Evolutionary conservation across 2,113 vertebrate genomes (phyloP).

Genomic region (Macroglossus sobrinus): DNA sequence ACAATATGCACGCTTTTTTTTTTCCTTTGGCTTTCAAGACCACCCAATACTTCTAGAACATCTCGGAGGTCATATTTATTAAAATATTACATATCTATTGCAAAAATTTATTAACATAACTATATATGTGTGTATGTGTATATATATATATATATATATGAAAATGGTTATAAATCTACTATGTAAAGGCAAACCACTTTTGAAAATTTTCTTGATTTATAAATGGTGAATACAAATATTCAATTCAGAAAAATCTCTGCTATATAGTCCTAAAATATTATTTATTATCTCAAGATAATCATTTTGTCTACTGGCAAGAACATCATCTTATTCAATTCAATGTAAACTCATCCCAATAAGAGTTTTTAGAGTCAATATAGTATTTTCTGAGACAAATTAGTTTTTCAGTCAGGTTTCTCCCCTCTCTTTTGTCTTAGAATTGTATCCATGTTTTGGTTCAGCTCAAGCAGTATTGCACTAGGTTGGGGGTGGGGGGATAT

Average conservation of each 20-base stretch:
- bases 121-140: background rate
- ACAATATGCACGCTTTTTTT: background rate
- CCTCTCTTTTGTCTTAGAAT: background rate
- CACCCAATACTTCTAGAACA: background rate
- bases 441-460: background rate
- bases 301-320: background rate
- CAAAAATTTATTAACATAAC: background rate
- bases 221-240: background rate
- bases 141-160: too few species aligned
- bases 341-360: background rate
- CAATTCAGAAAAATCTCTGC: background rate
- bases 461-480: background rate
- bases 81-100: background rate
- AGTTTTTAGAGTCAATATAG: background rate
- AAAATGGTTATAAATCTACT: background rate
- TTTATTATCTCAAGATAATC: background rate
- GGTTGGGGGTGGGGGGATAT: too few species aligned
- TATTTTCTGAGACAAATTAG: constrained; percentile 20
- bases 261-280: background rate
- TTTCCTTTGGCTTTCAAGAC: background rate
- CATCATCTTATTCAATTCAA: background rate
- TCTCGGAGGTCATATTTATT: background rate
- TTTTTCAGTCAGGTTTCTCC: background rate
- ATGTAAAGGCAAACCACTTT: background rate
- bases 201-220: background rate